These are phyloP conservation scores for Orchesella cincta DNA, from an alignment of 1,140 invertebrate genomes.

Conservation along the genomic window DNA sequence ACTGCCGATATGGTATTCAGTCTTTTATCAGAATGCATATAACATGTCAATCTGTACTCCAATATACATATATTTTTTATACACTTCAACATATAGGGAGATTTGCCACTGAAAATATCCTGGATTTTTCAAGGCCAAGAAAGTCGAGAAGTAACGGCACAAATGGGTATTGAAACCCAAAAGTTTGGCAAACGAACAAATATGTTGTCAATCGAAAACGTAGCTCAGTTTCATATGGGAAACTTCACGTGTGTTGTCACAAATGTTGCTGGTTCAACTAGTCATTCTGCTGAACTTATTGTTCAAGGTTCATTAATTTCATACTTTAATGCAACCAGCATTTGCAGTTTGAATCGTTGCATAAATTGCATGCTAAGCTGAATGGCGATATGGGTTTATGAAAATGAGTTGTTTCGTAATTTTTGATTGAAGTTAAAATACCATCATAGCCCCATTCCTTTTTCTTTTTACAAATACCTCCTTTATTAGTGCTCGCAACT, in stretches of 20 bases:
- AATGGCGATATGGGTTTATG: too few species aligned
- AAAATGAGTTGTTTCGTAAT: too few species aligned
- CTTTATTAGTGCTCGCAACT: too few species aligned
- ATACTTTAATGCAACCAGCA: too few species aligned
- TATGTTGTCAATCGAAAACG: conserved; percentile 69
- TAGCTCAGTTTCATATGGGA: conserved; percentile 1
- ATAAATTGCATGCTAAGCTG: too few species aligned
- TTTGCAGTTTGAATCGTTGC: too few species aligned
- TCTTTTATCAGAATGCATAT: neutral
- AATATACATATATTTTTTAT: conserved; percentile 64
- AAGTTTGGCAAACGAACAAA: conserved; percentile 64
- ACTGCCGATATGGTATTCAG: neutral
- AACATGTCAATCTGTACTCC: conserved; percentile 60
- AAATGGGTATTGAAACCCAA: conserved; percentile 57
- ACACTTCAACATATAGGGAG: conserved; percentile 67
- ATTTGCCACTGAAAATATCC: conserved; percentile 64
- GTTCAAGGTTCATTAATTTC: too few species aligned
- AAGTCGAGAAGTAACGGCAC: neutral
- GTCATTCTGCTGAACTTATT: conserved; percentile 68
- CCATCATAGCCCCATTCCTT: too few species aligned
- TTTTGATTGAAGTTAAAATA: too few species aligned
- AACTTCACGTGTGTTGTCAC: conserved; percentile 62
- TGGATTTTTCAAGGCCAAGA: conserved; percentile 59
- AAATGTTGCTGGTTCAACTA: conserved; percentile 71
- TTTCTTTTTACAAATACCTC: too few species aligned